Base-by-base conservation (phyloP, 2,113 vertebrate species). In the Opisthocomus hoazin region DNA sequence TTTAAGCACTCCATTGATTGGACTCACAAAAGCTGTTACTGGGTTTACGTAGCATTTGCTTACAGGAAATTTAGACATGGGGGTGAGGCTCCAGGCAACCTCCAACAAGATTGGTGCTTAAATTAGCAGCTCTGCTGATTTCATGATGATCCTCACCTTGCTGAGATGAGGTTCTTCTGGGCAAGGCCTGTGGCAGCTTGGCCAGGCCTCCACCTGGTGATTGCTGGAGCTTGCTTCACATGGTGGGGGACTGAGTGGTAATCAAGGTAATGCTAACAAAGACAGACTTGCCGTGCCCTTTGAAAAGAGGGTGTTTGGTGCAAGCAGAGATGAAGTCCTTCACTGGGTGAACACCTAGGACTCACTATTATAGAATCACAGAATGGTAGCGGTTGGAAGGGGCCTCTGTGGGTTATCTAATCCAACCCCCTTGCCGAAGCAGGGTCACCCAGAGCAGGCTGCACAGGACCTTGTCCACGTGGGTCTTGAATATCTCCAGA, bases 1-100 rank as follows among this genome's bases (percentile, higher is more conserved):
- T 97, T 96, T 88, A 96, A 96, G 82, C 75, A 85, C 85, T 88
- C 92, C 41, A 73, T 94, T 5, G 10, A 46, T 77, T 63, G 68
- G 87, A 63, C 68, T 94, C 79, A 80, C 30, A 94, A 54, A 93
- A 88, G 41, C 84, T 70, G 54, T 73, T 88, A 19, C 64, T 88
- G 50, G 22, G 13, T 74, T 91, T 63, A 26, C 0, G 0, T 6
- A n/a, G 32, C 12, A 51, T 87, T 91, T 93, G 34, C 81, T 70
- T 74, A 64, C 24, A 83, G 46, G 51, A 96, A 61, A 80, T 46
- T 65, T 36, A 30, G 46, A 30, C 41, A 15, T 20, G 12, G 41
- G 48, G 30, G 3, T 39, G 37, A 53, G 30, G 27, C 30, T 65
- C 32, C 22, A 53, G 36, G 9, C 4, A 82, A 6, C 17, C 12